These are phyloP conservation scores for Heterodera schachtii DNA, from an alignment of 1,140 invertebrate species.

Conservation along the genomic window DNA sequence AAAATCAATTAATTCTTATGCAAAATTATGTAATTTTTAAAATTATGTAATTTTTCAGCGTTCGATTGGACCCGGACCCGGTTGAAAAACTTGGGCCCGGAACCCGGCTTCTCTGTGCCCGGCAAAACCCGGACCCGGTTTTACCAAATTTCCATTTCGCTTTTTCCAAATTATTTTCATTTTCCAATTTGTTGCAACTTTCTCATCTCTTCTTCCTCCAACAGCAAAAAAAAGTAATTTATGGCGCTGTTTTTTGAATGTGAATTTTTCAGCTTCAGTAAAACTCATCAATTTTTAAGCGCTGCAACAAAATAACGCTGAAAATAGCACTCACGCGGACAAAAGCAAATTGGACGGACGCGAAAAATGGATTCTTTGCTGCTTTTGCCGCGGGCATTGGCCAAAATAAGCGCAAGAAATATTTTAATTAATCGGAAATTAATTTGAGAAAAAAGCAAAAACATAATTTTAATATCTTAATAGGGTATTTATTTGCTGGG, in stretches of 20 bases:
- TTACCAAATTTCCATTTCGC: too few relatives aligned
- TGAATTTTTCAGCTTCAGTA: neutral
- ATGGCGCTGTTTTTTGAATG: neutral
- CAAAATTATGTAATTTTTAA: too few relatives aligned
- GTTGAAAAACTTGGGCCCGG: too few relatives aligned
- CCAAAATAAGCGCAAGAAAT: too few relatives aligned
- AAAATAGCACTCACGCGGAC: neutral
- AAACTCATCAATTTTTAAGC: neutral
- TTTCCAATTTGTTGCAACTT: neutral
- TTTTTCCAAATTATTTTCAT: neutral
- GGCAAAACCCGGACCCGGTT: too few relatives aligned
- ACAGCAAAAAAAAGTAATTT: neutral
- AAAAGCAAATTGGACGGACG: neutral
- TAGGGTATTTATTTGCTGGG: too few relatives aligned
- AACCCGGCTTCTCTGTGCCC: too few relatives aligned
- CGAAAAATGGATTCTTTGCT: neutral
- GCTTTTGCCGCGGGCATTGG: neutral
- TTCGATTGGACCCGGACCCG: too few relatives aligned
- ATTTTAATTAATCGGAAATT: neutral
- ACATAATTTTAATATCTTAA: too few relatives aligned
- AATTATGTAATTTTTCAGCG: too few relatives aligned
- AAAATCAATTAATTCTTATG: too few relatives aligned
- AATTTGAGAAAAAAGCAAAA: neutral
- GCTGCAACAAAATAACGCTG: neutral
- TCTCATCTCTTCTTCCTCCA: neutral